Evolutionary conservation across 2,888 invertebrate genomes (phyloP), one percentile per base, ranked within the genome.

Genomic region (Stenolophus ochropezus): DNA sequence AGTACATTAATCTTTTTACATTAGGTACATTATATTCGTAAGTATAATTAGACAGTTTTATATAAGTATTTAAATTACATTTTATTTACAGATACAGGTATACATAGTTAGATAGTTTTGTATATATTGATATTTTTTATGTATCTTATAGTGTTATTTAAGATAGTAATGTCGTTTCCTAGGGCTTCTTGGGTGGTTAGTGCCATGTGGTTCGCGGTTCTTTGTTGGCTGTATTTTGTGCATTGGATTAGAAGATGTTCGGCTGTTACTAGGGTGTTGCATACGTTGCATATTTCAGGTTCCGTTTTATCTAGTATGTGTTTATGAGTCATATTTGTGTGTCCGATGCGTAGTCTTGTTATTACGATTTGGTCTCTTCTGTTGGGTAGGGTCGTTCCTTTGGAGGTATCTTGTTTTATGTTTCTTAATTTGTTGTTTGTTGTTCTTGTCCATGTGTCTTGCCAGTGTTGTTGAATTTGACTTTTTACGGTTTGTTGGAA

Each of bases 351-450:
- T 8, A 33, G 8, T 33, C 33, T 33, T 8, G 33, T 33, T 8
- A 33, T 33, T 33, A 8, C 8, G 8, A 33, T 33, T 33, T 33
- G 33, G 33, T 33, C 33, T 5, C 33, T 33, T 33, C 33, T 33
- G 33, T 33, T 33, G 8, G 33, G 8, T 8, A 33, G 33, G 33
- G 5, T 5, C 8, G 33, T 33, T 8, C 33, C 33, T 33, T 8
- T 33, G 33, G 33, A 8, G 5, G 8, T 33, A 8, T 33, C 33
- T 33, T 33, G 33, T 73, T 33, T 73, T 47, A 73, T 20, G 5
- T 5, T n/a, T 47, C 73, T 73, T 47, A 71, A 20, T 73, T 73
- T 73, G 49, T 73, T 73, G 6, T 73, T 73, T 42, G 20, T 73
- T 2, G 47, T 73, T 42, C 27, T 23, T 21, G 21, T 42, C 42